Evolutionary conservation across 1,140 invertebrate genomes (phyloP).

Genomic region (Achatina immaculata): DNA sequence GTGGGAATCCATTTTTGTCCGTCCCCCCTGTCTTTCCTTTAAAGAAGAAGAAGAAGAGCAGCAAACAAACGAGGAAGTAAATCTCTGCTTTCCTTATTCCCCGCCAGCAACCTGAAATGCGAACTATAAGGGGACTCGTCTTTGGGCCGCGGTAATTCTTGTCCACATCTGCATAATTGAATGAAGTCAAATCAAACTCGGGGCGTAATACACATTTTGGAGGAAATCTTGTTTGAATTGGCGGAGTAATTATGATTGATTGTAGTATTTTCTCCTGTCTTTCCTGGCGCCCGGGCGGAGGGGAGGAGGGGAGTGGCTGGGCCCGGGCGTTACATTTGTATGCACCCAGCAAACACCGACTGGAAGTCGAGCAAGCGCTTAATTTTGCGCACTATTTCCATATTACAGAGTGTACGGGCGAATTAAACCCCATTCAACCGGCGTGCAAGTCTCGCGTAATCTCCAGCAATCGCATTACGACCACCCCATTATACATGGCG

Average conservation of each 20-base stretch:
- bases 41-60: too few relatives aligned
- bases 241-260: slow-evolving; percentile 52
- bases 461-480: slow-evolving; percentile 48
- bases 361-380: slow-evolving; percentile 44
- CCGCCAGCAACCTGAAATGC: slow-evolving; percentile 21
- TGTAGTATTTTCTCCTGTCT: slow-evolving; percentile 44
- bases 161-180: slow-evolving; percentile 50
- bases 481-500: slow-evolving; percentile 41
- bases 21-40: not conserved
- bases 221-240: slow-evolving; percentile 49
- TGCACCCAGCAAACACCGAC: slow-evolving; percentile 43
- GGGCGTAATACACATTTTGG: slow-evolving; percentile 48
- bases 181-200: slow-evolving; percentile 49
- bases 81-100: slow-evolving; percentile 10
- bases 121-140: slow-evolving; percentile 38
- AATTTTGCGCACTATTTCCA: slow-evolving; percentile 51
- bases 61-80: not conserved
- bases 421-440: slow-evolving; percentile 43
- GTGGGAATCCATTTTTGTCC: not conserved
- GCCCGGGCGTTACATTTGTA: slow-evolving; percentile 48
- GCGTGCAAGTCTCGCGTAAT: slow-evolving; percentile 44
- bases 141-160: slow-evolving; percentile 42
- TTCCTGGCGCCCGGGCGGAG: not conserved
- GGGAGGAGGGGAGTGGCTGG: not conserved
- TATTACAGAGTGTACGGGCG: slow-evolving; percentile 40